Percentiles rank a stretch among this genome's conserved stretches.
Conservation (phyloP, 2,888 invertebrate species). For the Tanytarsus gracilentus region DNA sequence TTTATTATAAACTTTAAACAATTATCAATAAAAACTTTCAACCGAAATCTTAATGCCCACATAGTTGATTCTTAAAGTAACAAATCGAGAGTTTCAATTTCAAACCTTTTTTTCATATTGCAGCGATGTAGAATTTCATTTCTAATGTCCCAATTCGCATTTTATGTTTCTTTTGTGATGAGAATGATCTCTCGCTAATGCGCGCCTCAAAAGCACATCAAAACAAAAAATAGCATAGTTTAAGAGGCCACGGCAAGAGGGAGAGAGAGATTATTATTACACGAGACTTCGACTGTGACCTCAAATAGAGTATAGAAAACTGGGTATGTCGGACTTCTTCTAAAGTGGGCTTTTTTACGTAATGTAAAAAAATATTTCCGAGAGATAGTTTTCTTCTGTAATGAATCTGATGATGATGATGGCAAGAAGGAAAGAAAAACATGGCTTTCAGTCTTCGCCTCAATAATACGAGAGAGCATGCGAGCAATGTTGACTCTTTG, state of each 20-base stretch:
- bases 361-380: not conserved
- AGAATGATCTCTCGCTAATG: constrained; percentile 20
- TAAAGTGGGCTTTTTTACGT: constrained; percentile 27
- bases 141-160: no score
- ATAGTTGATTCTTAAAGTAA: no score
- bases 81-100: no score
- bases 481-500: not conserved
- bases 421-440: not conserved
- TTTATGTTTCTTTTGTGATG: no score
- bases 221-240: not conserved
- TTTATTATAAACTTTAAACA: no score
- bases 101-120: no score
- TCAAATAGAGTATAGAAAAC: constrained; percentile 15
- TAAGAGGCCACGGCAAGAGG: no score
- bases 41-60: no score
- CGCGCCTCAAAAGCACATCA: not conserved
- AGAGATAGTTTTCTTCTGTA: not conserved
- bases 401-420: not conserved
- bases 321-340: constrained; percentile 27
- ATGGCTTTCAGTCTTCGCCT: not conserved
- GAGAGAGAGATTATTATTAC: no score
- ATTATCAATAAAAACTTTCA: no score
- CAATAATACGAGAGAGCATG: not conserved
- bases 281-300: constrained; percentile 17
- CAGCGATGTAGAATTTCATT: no score